phyloP scores from a whole-genome alignment of 2,888 invertebrate genomes.

The Eutolmus rufibarbis region DNA sequence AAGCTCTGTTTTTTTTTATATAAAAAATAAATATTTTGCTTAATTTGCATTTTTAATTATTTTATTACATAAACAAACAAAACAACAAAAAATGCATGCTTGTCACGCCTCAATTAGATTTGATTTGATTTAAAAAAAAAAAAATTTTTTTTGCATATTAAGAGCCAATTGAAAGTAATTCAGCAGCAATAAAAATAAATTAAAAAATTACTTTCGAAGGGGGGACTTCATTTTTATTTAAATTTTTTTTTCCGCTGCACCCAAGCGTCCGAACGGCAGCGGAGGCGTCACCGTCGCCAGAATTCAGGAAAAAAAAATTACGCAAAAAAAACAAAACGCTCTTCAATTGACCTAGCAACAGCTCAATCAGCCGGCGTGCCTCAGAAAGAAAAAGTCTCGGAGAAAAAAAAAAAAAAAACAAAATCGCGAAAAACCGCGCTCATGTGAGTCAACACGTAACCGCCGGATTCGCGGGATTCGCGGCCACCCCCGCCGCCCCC shows the following conservation, averaged over 20 bases:
- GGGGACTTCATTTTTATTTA: too few relatives aligned
- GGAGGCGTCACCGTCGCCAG: neutral
- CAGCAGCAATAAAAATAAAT: too few relatives aligned
- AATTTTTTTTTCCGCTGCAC: too few relatives aligned
- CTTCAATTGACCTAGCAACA: neutral
- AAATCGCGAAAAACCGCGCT: neutral
- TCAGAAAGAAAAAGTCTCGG: neutral
- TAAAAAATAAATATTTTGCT: neutral
- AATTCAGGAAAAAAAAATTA: neutral
- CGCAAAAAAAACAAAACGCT: neutral
- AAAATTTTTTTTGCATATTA: too few relatives aligned
- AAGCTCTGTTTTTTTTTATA: neutral
- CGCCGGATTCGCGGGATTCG: too few relatives aligned
- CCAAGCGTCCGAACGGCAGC: too few relatives aligned
- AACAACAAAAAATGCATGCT: neutral
- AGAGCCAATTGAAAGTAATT: too few relatives aligned
- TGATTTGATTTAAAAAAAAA: too few relatives aligned
- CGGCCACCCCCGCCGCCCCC: too few relatives aligned
- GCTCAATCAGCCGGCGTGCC: neutral
- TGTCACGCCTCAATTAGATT: too few relatives aligned
- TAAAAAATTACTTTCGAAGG: too few relatives aligned
- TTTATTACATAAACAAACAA: neutral
- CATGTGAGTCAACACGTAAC: neutral
- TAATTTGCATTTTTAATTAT: neutral
- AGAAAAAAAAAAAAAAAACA: neutral